Percentiles rank a stretch among this genome's conserved stretches.
phyloP scores from a whole-genome alignment of 1,140 invertebrate species.

The Pachyrhynchus sulphureomaculatus region DNA sequence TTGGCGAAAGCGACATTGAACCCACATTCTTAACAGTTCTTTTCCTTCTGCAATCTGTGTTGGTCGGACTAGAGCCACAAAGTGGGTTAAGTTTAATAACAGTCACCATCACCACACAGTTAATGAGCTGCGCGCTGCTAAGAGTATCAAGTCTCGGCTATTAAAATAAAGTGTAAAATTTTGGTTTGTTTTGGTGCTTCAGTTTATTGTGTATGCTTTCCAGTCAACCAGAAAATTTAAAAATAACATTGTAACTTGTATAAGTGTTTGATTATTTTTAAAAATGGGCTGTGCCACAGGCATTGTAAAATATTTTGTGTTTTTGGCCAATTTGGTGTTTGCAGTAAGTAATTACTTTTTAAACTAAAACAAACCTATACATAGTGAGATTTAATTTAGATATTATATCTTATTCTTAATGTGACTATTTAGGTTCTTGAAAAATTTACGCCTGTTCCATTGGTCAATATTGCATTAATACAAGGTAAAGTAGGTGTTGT shows the following conservation, averaged over 20 bases:
- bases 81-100: constrained; percentile 15
- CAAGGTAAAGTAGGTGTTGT: too few species aligned
- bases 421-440: too few species aligned
- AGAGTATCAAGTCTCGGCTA: neutral
- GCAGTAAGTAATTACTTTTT: constrained; percentile 35
- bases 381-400: too few species aligned
- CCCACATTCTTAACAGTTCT: neutral
- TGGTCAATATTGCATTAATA: too few species aligned
- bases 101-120: constrained; percentile 1
- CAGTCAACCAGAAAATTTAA: too few species aligned
- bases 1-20: too few species aligned
- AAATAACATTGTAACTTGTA: too few species aligned
- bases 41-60: constrained; percentile 2
- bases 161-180: neutral
- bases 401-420: too few species aligned
- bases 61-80: constrained; percentile 7
- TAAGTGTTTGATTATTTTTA: too few species aligned
- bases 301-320: constrained; percentile 46
- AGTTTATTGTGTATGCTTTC: too few species aligned
- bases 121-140: constrained; percentile 1
- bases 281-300: constrained; percentile 47
- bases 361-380: too few species aligned
- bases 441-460: too few species aligned
- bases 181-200: constrained; percentile 21
- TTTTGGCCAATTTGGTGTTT: constrained; percentile 45